Base-by-base conservation (phyloP, 1,140 invertebrate genomes). In the Thaumatotibia leucotreta region DNA sequence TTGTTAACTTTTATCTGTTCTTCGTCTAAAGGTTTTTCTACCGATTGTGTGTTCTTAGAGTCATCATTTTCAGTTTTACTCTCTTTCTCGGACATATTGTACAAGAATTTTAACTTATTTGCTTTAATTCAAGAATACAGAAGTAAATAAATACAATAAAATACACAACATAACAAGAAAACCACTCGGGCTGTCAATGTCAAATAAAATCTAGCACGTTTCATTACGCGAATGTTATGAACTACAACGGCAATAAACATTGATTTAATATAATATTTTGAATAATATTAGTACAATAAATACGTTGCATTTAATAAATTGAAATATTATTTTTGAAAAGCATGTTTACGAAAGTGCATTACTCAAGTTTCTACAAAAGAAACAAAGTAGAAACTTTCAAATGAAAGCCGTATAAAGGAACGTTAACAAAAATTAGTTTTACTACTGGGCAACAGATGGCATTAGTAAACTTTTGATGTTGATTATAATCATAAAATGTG, bases 1-100 rank as follows among this genome's bases (percentile, higher is more conserved):
- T 83, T 81, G 61, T 88, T 89, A 1, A 82, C 8, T 69, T 81
- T 85, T 20, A 75, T 72, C 32, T 83, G 64, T 29, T 76, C 63
- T 45, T 76, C 77, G 39, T 79, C 73, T 23, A 54, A 35, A 62
- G 39, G 71, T 74, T 70, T 82, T 29, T 32, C 50, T 23, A 64
- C 77, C 1, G 23, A 11, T 11, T 68, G 23, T 9, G 61, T 61
- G 4, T 74, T 72, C 17, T 71, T 72, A 17, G 74, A 78, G 50
- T 84, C 78, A 32, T 74, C 75, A 63, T 69, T 82, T 72, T 81
- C 80, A 9, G 20, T 73, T 68, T 79, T 75, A 67, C 75, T 76
- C 14, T 45, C 50, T 32, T 66, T 67, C 45, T 79, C 80, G 11
- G 75, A 77, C 83, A 87, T 87, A 8, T 27, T 58, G 9, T 31